Evolutionary conservation across 2,797 vertebrate species (phyloP).

Genomic region (Euthynnus affinis): DNA sequence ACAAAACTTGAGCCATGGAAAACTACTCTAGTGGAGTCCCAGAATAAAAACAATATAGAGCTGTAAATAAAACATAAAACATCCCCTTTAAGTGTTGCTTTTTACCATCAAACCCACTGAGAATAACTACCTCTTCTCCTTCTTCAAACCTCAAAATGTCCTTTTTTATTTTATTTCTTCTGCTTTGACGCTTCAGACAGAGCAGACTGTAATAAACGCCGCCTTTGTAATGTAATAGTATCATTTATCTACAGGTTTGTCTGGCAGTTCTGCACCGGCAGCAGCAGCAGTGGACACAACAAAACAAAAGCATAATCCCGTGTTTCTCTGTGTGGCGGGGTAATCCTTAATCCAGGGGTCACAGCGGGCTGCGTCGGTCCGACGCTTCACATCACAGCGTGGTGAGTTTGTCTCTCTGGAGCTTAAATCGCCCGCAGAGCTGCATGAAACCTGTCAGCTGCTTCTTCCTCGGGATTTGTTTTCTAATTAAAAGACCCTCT

Average conservation of each 20-base stretch:
- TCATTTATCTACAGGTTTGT: conserved; percentile 20
- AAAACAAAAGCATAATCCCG: conserved; percentile 58
- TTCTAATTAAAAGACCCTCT: not conserved
- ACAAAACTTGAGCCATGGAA: too few species aligned
- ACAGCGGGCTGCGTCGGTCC: conserved; percentile 2
- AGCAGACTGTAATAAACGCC: not conserved
- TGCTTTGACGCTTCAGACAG: not conserved
- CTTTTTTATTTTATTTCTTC: not conserved
- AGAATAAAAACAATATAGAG: too few species aligned
- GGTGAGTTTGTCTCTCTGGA: conserved; percentile 31
- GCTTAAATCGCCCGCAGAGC: conserved; percentile 1
- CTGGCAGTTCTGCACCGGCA: not conserved
- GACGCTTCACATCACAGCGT: conserved; percentile 20
- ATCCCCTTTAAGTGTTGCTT: too few species aligned
- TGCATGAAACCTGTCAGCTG: conserved; percentile 15
- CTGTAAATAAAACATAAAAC: too few species aligned
- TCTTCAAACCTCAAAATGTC: not conserved
- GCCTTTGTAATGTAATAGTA: not conserved
- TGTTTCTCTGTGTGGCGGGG: conserved; percentile 41
- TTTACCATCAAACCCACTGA: too few species aligned
- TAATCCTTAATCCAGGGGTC: conserved; percentile 74
- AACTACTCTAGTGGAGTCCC: too few species aligned
- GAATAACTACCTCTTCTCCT: not conserved
- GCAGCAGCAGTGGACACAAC: conserved; percentile 31
- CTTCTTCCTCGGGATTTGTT: not conserved